phyloP scores from a whole-genome alignment of 1,140 invertebrate species.

The Nebria ingens region DNA sequence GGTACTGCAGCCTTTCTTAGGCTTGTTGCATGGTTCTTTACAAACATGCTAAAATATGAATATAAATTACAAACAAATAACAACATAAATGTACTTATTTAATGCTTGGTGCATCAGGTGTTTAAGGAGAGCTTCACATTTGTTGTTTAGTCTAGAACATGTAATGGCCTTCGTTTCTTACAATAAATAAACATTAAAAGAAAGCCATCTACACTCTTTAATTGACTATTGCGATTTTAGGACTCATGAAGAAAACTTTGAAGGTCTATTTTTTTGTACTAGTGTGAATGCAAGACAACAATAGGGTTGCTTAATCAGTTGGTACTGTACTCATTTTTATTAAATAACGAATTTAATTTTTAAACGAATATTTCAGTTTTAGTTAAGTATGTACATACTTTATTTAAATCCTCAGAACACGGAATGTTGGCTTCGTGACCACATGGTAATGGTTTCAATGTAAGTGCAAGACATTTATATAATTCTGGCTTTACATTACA shows the following conservation, averaged over 20 bases:
- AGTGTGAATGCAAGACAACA: slow-evolving; percentile 31
- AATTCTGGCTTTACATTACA: slow-evolving; percentile 24
- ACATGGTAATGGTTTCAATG: slow-evolving; percentile 31
- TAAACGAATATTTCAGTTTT: too few species aligned
- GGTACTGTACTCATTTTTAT: background rate
- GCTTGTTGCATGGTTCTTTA: slow-evolving; percentile 30
- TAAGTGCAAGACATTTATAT: slow-evolving; percentile 25
- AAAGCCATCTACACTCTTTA: background rate
- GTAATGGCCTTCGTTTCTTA: background rate
- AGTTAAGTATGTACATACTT: too few species aligned
- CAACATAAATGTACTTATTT: background rate
- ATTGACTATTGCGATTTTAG: background rate
- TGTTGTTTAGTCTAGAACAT: background rate
- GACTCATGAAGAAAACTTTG: background rate
- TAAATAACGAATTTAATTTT: too few species aligned
- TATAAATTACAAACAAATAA: background rate
- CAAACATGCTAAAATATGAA: slow-evolving; percentile 34
- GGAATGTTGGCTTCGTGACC: slow-evolving; percentile 28
- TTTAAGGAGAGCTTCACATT: background rate
- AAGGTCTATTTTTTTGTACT: slow-evolving; percentile 15
- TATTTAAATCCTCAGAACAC: background rate
- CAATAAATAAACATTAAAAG: slow-evolving; percentile 1
- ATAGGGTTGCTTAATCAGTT: slow-evolving; percentile 33
- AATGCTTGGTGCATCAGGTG: too few species aligned
- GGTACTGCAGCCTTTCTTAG: slow-evolving; percentile 29